Conservation (phyloP, 2,797 vertebrate genomes). For the Thalassophryne amazonica region DNA sequence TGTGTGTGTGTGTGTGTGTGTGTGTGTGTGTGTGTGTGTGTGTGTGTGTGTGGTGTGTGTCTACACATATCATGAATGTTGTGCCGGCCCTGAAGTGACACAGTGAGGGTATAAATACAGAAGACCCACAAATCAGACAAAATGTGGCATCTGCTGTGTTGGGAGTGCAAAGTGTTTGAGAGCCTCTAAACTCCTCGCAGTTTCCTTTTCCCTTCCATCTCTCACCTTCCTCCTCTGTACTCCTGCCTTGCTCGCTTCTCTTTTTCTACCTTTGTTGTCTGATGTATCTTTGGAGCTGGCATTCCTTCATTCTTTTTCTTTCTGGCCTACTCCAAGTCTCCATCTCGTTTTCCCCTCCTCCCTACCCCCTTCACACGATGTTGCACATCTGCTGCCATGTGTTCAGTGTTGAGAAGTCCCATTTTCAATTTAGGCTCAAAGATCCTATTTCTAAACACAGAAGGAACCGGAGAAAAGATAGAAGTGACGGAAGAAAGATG, state of each 20-base stretch:
- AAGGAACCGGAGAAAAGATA: constrained; percentile 12
- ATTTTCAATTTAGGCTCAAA: constrained; percentile 53
- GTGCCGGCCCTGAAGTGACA: constrained; percentile 69
- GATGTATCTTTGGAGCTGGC: constrained; percentile 6
- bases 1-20: constrained; percentile 1
- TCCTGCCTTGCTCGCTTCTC: constrained; percentile 15
- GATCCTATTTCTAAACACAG: constrained; percentile 67
- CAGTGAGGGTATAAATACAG: constrained; percentile 76
- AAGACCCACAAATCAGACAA: constrained; percentile 77
- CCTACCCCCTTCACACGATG: constrained; percentile 6
- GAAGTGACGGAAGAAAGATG: constrained; percentile 1
- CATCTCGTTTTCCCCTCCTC: constrained; percentile 1
- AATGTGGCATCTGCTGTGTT: constrained; percentile 78
- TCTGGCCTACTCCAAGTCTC: not conserved
- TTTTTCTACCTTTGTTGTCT: constrained; percentile 15
- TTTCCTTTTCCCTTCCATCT: constrained; percentile 30
- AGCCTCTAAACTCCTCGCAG: constrained; percentile 57
- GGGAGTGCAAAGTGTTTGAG: constrained; percentile 71
- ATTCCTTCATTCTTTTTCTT: constrained; percentile 4
- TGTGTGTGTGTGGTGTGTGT: not conserved
- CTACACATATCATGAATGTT: constrained; percentile 27
- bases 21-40: constrained; percentile 2
- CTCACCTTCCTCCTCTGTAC: constrained; percentile 29
- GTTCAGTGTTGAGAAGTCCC: constrained; percentile 56
- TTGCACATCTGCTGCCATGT: constrained; percentile 67